phyloP scores from a whole-genome alignment of 1,140 invertebrate species.

The Pissodes strobi region DNA sequence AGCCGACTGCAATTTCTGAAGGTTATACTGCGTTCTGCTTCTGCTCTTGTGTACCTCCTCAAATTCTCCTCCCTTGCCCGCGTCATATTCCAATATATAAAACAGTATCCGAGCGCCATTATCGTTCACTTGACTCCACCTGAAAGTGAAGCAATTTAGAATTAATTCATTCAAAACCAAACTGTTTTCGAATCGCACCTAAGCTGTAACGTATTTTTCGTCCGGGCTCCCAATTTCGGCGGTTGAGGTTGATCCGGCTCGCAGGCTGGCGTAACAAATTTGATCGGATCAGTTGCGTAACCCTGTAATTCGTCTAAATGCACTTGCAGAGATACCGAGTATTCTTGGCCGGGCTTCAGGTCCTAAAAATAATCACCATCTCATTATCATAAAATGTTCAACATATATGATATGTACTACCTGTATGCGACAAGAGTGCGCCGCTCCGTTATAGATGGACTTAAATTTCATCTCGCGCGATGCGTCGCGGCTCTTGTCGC shows the following conservation, averaged over 20 bases:
- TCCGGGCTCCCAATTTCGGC: slow-evolving; percentile 64
- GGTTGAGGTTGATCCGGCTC: slow-evolving; percentile 66
- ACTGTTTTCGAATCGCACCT: slow-evolving; percentile 3
- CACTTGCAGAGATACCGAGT: slow-evolving; percentile 70
- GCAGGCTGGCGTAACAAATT: slow-evolving; percentile 68
- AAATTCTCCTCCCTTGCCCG: slow-evolving; percentile 69
- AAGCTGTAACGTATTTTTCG: slow-evolving; percentile 63
- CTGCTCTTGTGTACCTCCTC: slow-evolving; percentile 70
- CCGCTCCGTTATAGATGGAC: slow-evolving; percentile 74
- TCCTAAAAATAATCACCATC: slow-evolving; percentile 55
- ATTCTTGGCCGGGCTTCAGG: slow-evolving; percentile 79
- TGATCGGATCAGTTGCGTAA: slow-evolving; percentile 59
- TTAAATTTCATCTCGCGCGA: slow-evolving; percentile 71
- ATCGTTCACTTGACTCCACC: slow-evolving; percentile 71
- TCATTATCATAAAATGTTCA: not conserved
- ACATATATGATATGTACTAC: slow-evolving; percentile 4
- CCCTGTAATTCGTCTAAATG: slow-evolving; percentile 60
- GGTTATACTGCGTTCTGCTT: slow-evolving; percentile 68
- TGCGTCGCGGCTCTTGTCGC: slow-evolving; percentile 69
- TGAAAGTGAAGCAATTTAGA: not conserved
- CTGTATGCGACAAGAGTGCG: slow-evolving; percentile 71
- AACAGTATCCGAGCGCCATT: slow-evolving; percentile 78
- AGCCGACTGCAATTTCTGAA: slow-evolving; percentile 69
- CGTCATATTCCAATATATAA: slow-evolving; percentile 80
- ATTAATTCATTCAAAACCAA: too few relatives aligned